These are phyloP conservation scores for Botrylloides violaceus DNA, from an alignment of 23 tunicate species.

Conservation along the genomic window DNA sequence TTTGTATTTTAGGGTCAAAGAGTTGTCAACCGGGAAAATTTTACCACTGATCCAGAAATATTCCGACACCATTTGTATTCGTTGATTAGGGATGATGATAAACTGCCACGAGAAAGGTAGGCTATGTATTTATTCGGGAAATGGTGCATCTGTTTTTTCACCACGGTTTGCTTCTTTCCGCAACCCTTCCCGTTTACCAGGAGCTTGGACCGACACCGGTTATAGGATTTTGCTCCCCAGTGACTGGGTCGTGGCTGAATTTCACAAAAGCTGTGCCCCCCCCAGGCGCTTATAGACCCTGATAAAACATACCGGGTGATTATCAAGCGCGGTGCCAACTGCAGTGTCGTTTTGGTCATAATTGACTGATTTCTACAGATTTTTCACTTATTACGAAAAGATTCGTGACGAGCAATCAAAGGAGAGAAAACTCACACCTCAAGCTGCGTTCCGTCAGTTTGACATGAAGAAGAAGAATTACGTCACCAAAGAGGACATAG, in stretches of 20 bases:
- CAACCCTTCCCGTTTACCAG: too few relatives aligned
- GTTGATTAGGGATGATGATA: constrained; percentile 62
- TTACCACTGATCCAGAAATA: constrained; percentile 55
- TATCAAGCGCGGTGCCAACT: too few relatives aligned
- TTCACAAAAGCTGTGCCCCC: too few relatives aligned
- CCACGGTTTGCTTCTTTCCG: too few relatives aligned
- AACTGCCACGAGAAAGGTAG: constrained; percentile 82
- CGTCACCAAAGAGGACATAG: constrained; percentile 58
- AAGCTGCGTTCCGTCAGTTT: constrained; percentile 90
- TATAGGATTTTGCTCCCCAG: too few relatives aligned
- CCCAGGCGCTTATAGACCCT: too few relatives aligned
- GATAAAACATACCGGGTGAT: too few relatives aligned
- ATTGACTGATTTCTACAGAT: constrained; percentile 54
- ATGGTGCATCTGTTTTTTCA: too few relatives aligned
- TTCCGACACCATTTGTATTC: constrained; percentile 70
- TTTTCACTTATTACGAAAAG: constrained; percentile 66
- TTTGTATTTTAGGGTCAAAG: constrained; percentile 78
- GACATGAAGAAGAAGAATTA: constrained; percentile 89
- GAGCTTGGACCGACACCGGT: too few relatives aligned
- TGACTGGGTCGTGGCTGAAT: too few relatives aligned
- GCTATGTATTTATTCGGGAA: too few relatives aligned
- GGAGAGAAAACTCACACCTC: constrained; percentile 61
- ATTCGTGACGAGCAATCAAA: constrained; percentile 74
- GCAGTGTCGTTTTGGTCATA: too few relatives aligned
- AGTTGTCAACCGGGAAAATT: constrained; percentile 57